Evolutionary conservation across 2,113 vertebrate species (phyloP), one percentile per base, ranked within the genome.

Genomic region (Heliornis fulica): DNA sequence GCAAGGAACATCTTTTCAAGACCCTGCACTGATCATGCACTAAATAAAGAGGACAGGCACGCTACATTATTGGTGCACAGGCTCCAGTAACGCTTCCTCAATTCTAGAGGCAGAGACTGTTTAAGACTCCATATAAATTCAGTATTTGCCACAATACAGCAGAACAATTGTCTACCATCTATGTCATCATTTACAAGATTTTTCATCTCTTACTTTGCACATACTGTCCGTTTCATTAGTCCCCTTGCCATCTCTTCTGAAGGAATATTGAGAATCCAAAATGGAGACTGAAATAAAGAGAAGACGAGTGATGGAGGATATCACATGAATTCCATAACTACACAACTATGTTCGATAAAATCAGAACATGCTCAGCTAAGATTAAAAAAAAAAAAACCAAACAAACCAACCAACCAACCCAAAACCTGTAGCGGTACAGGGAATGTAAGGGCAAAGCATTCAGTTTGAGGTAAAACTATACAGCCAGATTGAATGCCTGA

Each of bases 141-240:
- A 14, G 0, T 40, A 82, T 19, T 91, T 80, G 15, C 10, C 32
- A 50, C 13, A 54, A n/a, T 8, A 29, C 0, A 81, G 26, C 0
- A 32, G 18, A 95, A 69, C 4, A 41, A 36, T 32, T 76, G 82
- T 48, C 22, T 32, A 46, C 23, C 2, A 1, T 5, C n/a, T 51
- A 21, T 5, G 0, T 38, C 46, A 34, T 15, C 9, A 19, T 65
- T 54, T 43, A 28, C 9, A 72, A 43, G 7, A 68, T 38, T 56
- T 71, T 89, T 56, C 45, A 85, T 36, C n/a, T 85, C 98, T 98
- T 98, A 99, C 99, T 99, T 99, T 97, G 99, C 99, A 98, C 99
- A 99, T 34, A 99, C 99, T 76, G 99, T 99, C 97, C 99, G 97
- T 70, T 98, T 98, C 99, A 99, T 99, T 65, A 99, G 94, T 54